Evolutionary conservation across 2,113 vertebrate species (phyloP).

Genomic region (Eudorcas thomsonii): DNA sequence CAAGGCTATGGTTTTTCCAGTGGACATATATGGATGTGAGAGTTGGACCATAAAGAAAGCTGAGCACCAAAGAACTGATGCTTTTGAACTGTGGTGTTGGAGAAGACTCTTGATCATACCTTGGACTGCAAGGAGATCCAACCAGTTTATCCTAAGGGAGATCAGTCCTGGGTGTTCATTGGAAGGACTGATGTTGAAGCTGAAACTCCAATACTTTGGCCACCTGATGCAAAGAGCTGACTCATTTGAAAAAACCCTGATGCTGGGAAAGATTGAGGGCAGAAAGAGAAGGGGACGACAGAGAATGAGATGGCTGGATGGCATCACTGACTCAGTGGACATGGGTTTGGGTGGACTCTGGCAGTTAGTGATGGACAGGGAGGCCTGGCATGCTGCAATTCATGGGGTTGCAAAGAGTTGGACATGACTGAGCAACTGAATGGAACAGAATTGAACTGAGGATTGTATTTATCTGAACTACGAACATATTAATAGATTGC

Average conservation of each 20-base stretch:
- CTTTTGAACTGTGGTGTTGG: background rate
- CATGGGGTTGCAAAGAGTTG: background rate
- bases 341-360: background rate
- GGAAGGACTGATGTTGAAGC: background rate
- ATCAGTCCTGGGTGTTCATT: background rate
- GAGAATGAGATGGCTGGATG: background rate
- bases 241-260: background rate
- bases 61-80: background rate
- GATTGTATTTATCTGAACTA: background rate
- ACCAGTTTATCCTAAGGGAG: background rate
- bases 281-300: background rate
- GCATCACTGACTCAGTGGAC: background rate
- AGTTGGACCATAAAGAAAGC: background rate
- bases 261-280: background rate
- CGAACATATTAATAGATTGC: background rate
- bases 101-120: background rate
- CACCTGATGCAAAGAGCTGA: background rate
- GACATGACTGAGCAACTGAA: background rate
- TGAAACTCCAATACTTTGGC: background rate
- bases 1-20: background rate
- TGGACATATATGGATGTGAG: background rate
- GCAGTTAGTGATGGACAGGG: background rate
- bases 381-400: fast-evolving
- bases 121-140: background rate
- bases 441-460: background rate